Evolutionary conservation across 2,888 invertebrate genomes (phyloP).

Genomic region (Agonopterix alstromeriana): DNA sequence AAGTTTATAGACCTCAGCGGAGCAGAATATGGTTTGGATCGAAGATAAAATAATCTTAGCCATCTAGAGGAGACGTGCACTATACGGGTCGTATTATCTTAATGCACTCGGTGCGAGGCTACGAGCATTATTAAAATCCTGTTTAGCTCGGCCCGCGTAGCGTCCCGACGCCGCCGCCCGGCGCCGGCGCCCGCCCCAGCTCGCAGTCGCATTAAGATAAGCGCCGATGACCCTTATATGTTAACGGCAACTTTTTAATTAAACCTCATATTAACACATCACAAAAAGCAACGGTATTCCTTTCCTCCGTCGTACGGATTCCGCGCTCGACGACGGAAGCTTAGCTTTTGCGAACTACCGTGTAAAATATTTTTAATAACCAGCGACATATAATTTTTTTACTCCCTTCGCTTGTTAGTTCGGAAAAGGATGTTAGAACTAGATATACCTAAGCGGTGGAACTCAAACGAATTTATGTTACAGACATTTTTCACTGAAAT

Average conservation of each 20-base stretch:
- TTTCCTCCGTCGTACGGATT: constrained; percentile 38
- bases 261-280: constrained; percentile 40
- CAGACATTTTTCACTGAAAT: too few species aligned
- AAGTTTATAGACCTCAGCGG: too few species aligned
- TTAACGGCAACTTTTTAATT: constrained; percentile 60
- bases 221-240: constrained; percentile 34
- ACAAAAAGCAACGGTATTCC: constrained; percentile 38
- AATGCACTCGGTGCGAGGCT: constrained; percentile 24
- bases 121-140: constrained; percentile 39
- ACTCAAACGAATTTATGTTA: too few species aligned
- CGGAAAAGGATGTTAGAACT: too few species aligned
- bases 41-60: too few species aligned
- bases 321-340: constrained; percentile 13
- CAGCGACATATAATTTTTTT: too few species aligned
- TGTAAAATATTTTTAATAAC: too few species aligned
- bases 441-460: too few species aligned
- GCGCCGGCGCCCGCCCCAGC: too few species aligned
- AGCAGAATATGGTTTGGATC: too few species aligned
- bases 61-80: neutral
- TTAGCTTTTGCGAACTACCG: neutral
- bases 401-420: too few species aligned
- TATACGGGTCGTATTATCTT: constrained; percentile 8
- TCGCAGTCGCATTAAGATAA: constrained; percentile 1
- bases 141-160: constrained; percentile 22
- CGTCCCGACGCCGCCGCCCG: too few species aligned